Conservation (phyloP, 64 coral and sea anemone species). For the Exaiptasia diaphana region DNA sequence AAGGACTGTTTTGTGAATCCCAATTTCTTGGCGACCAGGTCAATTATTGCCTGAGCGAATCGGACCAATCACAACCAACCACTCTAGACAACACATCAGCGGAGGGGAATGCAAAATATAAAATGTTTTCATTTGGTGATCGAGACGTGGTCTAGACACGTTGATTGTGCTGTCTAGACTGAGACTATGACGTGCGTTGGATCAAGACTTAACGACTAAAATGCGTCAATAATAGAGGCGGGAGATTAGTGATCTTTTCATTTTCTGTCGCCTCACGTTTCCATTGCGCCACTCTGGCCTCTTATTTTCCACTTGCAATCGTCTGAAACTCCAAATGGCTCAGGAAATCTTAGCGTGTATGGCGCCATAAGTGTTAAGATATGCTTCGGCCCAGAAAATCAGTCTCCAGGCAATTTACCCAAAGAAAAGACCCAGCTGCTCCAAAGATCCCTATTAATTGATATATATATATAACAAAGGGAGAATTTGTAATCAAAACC, state of each 20-base stretch:
- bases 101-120: conserved; percentile 57
- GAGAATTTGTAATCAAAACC: too few species aligned
- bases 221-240: conserved; percentile 52
- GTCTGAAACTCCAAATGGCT: background rate
- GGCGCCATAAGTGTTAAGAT: conserved; percentile 29
- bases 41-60: conserved; percentile 62
- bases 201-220: conserved; percentile 7
- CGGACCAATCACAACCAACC: conserved; percentile 61
- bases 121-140: conserved; percentile 63
- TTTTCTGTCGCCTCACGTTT: conserved; percentile 16
- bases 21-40: conserved; percentile 49
- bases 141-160: conserved; percentile 78
- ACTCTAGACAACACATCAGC: conserved; percentile 48
- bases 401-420: background rate
- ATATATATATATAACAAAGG: too few species aligned
- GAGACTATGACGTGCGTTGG: conserved; percentile 33
- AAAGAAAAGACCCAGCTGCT: conserved; percentile 6
- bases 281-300: too few species aligned
- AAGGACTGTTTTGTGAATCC: conserved; percentile 62
- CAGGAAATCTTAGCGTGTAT: conserved; percentile 7
- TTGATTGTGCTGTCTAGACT: conserved; percentile 87
- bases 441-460: too few species aligned
- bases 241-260: conserved; percentile 10
- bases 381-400: conserved; percentile 2
- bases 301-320: background rate